phyloP scores from a whole-genome alignment of 2,797 vertebrate genomes.

The Sparidentex hasta region DNA sequence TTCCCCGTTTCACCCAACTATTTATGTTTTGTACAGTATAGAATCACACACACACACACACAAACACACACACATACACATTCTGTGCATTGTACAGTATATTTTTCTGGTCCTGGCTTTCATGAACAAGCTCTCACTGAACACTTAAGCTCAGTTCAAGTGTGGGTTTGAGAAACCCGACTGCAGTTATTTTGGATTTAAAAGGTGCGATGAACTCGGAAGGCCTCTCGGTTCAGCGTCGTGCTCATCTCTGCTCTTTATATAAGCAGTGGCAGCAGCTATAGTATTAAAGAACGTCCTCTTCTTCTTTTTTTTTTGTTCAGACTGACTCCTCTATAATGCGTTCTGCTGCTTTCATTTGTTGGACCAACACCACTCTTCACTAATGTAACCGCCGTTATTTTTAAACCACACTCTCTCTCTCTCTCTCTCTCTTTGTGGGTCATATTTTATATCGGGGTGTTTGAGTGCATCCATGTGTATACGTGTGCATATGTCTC shows the following conservation, averaged over 20 bases:
- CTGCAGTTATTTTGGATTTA: conserved; percentile 83
- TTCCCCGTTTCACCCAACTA: conserved; percentile 2
- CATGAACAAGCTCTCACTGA: conserved; percentile 43
- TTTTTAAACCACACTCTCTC: conserved; percentile 60
- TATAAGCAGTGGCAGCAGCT: conserved; percentile 69
- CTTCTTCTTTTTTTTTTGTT: background rate
- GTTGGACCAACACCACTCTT: conserved; percentile 48
- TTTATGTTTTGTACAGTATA: conserved; percentile 34
- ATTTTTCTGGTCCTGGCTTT: conserved; percentile 30
- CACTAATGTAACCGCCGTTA: conserved; percentile 61
- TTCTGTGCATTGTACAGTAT: conserved; percentile 12
- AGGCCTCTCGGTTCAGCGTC: conserved; percentile 61
- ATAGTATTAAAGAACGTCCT: conserved; percentile 46
- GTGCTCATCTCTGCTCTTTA: conserved; percentile 68
- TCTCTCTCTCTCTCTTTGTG: conserved; percentile 19
- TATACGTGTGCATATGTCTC: conserved; percentile 19
- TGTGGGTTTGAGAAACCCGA: conserved; percentile 75
- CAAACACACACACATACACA: background rate
- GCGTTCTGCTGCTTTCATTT: conserved; percentile 52
- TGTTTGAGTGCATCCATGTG: conserved; percentile 45
- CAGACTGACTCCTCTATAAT: conserved; percentile 43
- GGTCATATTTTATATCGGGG: conserved; percentile 46
- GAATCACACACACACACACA: background rate
- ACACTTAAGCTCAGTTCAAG: conserved; percentile 64
- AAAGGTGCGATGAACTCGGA: conserved; percentile 73